Evolutionary conservation across 2,888 invertebrate species (phyloP).

Genomic region (Lycocerus yunnanus): DNA sequence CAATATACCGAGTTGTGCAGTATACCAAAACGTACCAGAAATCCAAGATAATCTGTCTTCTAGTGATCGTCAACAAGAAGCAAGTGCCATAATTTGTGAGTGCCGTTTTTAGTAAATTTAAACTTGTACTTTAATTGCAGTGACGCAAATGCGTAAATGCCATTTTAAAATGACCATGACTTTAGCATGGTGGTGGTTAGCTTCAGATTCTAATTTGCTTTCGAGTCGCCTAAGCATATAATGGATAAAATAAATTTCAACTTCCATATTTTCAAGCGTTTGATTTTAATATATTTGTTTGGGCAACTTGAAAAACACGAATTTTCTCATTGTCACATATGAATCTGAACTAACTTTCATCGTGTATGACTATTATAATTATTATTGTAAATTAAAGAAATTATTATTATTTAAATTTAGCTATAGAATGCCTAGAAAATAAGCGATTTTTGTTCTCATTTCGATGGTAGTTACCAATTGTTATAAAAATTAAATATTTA

Average conservation of each 20-base stretch:
- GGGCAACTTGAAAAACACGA: neutral
- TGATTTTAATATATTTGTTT: neutral
- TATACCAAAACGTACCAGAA: constrained; percentile 38
- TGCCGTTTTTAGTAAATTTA: constrained; percentile 1
- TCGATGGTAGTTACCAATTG: neutral
- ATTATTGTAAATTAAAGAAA: neutral
- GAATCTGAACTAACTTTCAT: neutral
- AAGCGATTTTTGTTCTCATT: neutral
- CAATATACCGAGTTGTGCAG: constrained; percentile 50
- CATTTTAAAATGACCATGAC: neutral
- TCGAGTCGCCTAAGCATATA: neutral
- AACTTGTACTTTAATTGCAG: neutral
- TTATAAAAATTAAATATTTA: neutral
- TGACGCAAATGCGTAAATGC: neutral
- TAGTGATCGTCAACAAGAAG: neutral
- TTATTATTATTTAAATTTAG: neutral
- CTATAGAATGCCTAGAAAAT: neutral
- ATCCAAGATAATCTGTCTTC: constrained; percentile 23
- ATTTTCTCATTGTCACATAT: neutral
- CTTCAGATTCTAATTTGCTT: neutral
- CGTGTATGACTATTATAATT: neutral
- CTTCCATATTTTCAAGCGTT: neutral
- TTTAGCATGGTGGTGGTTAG: neutral
- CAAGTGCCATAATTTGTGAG: neutral
- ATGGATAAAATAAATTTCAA: neutral